Evolutionary conservation across 2,113 vertebrate genomes (phyloP).

Genomic region (Murina feae): DNA sequence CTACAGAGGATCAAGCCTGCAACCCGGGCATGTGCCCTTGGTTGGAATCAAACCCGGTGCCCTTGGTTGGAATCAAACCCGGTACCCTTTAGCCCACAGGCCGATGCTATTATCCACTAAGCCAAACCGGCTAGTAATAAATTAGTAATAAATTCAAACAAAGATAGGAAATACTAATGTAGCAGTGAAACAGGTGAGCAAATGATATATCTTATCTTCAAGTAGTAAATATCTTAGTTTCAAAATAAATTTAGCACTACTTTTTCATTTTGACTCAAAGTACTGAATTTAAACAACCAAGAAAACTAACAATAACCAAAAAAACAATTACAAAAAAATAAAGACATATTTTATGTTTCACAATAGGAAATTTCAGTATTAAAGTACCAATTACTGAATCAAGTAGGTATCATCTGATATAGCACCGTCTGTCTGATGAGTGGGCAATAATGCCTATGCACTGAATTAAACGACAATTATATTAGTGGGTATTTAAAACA

Average conservation of each 20-base stretch:
- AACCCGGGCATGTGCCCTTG: too few relatives aligned
- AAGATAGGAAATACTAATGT: background rate
- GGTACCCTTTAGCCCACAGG: too few relatives aligned
- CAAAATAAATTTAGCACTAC: background rate
- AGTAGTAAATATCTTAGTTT: background rate
- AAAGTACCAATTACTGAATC: background rate
- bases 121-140: too few relatives aligned
- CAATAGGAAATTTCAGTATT: background rate
- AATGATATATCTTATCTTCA: background rate
- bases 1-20: too few relatives aligned
- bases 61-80: too few relatives aligned
- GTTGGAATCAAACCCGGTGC: too few relatives aligned
- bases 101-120: too few relatives aligned
- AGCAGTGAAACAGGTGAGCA: background rate
- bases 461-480: background rate
- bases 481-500: background rate
- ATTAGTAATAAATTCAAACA: conserved; percentile 8
- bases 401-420: background rate
- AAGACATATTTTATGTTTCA: background rate
- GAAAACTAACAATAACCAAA: background rate
- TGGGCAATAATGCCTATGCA: background rate
- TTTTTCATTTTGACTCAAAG: conserved; percentile 30
- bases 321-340: background rate
- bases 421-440: background rate
- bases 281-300: conserved; percentile 17